Conservation (phyloP, 2,888 invertebrate species). For the Luffia ferchaultella region DNA sequence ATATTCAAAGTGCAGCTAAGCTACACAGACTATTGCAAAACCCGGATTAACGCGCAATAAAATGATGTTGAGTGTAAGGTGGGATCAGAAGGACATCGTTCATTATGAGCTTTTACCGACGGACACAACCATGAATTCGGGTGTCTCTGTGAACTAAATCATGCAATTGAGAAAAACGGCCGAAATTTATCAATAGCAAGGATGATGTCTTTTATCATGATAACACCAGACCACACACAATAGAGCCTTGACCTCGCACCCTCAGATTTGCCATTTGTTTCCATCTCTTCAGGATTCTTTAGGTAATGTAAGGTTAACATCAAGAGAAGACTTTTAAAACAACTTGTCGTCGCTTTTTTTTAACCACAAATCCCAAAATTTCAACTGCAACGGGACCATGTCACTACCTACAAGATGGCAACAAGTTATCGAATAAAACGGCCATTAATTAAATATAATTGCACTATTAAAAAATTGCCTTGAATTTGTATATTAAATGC, state of each 20-base stretch:
- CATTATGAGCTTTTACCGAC: not conserved
- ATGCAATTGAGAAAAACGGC: not conserved
- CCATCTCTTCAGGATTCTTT: not conserved
- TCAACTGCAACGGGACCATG: not conserved
- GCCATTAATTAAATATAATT: slow-evolving; percentile 2
- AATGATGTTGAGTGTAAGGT: too few species aligned
- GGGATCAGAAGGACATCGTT: not conserved
- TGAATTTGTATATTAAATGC: not conserved
- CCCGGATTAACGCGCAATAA: too few species aligned
- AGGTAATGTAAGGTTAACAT: not conserved
- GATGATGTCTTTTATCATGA: not conserved
- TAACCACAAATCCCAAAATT: not conserved
- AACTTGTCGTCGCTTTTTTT: not conserved
- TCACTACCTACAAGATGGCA: not conserved
- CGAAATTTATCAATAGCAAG: not conserved
- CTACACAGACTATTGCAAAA: too few species aligned
- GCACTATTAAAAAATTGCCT: not conserved
- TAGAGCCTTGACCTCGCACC: not conserved
- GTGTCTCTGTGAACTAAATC: too few species aligned
- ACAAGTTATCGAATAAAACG: not conserved
- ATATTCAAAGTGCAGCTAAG: too few species aligned
- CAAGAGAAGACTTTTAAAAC: not conserved
- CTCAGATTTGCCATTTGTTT: not conserved
- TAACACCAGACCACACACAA: not conserved
- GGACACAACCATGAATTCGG: too few species aligned